These are phyloP conservation scores for Rhopalosiphum nymphaeae DNA, from an alignment of 2,888 invertebrate species.

Conservation along the genomic window DNA sequence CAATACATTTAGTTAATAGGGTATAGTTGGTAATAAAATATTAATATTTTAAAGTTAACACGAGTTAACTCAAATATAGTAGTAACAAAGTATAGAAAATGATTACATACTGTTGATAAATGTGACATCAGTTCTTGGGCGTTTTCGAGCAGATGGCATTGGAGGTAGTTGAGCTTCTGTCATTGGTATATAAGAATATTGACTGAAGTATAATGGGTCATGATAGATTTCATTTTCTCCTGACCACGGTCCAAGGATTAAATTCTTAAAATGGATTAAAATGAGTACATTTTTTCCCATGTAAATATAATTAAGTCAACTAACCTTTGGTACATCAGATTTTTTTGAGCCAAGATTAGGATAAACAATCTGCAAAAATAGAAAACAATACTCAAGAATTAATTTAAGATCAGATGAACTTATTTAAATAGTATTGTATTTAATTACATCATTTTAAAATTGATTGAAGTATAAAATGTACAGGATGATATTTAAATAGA, in stretches of 20 bases:
- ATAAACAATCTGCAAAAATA: constrained; percentile 62
- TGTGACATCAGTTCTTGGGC: constrained; percentile 59
- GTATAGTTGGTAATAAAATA: not conserved
- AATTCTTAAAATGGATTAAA: constrained; percentile 52
- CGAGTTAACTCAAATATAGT: not conserved
- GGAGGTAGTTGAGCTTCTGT: constrained; percentile 63
- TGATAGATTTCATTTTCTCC: constrained; percentile 57
- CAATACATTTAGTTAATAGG: not conserved
- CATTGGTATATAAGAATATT: constrained; percentile 60
- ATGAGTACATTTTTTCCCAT: constrained; percentile 8
- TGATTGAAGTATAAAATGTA: not conserved
- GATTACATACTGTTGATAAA: constrained; percentile 56
- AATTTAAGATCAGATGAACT: not conserved
- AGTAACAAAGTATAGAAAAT: not conserved
- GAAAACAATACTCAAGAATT: constrained; percentile 35
- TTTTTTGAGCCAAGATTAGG: constrained; percentile 64
- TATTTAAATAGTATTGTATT: not conserved
- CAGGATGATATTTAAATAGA: not conserved
- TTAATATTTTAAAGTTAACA: too few species aligned
- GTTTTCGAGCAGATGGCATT: constrained; percentile 58
- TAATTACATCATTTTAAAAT: not conserved
- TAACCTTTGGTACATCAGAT: constrained; percentile 64
- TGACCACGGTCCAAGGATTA: constrained; percentile 63
- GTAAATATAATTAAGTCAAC: constrained; percentile 35
- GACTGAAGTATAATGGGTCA: constrained; percentile 61